Conservation (phyloP, 2,797 vertebrate genomes). For the Girardinus metallicus region DNA sequence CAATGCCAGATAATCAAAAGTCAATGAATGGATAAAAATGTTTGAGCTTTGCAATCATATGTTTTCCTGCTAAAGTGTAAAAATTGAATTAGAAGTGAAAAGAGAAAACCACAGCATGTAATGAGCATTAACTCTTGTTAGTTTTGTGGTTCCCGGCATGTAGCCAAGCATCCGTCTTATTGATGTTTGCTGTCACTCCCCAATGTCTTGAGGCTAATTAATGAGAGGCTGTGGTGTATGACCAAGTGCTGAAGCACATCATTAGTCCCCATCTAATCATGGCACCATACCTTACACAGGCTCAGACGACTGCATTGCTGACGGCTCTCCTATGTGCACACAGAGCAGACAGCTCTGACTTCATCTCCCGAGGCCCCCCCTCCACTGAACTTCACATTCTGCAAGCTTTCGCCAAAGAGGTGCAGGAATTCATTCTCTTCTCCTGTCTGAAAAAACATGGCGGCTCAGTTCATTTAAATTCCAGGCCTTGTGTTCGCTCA, state of each 20-base stretch:
- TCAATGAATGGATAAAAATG: background rate
- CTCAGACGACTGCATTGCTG: constrained; percentile 19
- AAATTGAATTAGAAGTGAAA: constrained; percentile 3
- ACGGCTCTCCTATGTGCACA: constrained; percentile 5
- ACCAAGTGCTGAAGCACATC: constrained; percentile 69
- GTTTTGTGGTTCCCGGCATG: constrained; percentile 9
- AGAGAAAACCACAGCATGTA: constrained; percentile 23
- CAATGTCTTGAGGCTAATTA: constrained; percentile 70
- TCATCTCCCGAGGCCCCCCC: constrained; percentile 42
- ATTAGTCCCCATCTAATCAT: constrained; percentile 61
- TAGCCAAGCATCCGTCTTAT: constrained; percentile 34
- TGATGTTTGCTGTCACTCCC: constrained; percentile 59
- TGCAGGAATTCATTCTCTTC: constrained; percentile 54
- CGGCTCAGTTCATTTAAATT: constrained; percentile 75
- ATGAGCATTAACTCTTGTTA: constrained; percentile 34
- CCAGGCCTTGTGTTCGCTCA: constrained; percentile 75
- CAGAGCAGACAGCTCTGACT: constrained; percentile 4
- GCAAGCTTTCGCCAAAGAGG: constrained; percentile 47
- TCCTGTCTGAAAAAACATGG: constrained; percentile 52
- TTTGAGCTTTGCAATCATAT: background rate
- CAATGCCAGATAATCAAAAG: background rate
- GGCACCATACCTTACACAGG: constrained; percentile 36
- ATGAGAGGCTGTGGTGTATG: constrained; percentile 56
- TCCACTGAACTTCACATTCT: constrained; percentile 45
- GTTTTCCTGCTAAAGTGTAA: background rate